These are phyloP conservation scores for Dromaius novaehollandiae DNA, from an alignment of 2,113 vertebrate species.

Conservation along the genomic window DNA sequence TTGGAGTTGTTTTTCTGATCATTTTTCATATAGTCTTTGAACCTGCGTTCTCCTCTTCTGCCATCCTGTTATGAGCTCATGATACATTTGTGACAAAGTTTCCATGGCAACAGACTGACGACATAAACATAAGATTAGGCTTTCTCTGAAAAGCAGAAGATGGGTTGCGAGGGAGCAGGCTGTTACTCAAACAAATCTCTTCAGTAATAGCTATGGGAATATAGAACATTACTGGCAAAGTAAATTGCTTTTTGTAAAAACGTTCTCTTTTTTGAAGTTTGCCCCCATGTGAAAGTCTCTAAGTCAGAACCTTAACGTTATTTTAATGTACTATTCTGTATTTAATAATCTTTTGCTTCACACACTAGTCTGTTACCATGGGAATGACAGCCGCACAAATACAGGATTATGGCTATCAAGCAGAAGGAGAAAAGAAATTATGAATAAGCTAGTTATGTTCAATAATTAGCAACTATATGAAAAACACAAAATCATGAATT, in stretches of 20 bases:
- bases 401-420: conserved; percentile 73
- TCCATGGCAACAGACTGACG: conserved; percentile 76
- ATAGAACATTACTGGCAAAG: conserved; percentile 59
- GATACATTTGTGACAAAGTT: conserved; percentile 63
- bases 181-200: conserved; percentile 68
- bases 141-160: conserved; percentile 65
- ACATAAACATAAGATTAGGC: conserved; percentile 70
- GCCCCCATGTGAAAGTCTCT: conserved; percentile 70
- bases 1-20: background rate
- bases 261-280: conserved; percentile 64
- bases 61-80: conserved; percentile 64
- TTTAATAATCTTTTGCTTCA: conserved; percentile 79
- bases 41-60: conserved; percentile 34
- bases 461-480: conserved; percentile 71
- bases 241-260: conserved; percentile 68
- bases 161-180: conserved; percentile 57
- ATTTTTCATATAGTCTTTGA: background rate
- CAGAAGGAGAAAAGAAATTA: conserved; percentile 72
- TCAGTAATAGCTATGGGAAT: conserved; percentile 66
- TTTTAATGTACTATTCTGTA: conserved; percentile 77
- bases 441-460: conserved; percentile 75
- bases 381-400: conserved; percentile 76
- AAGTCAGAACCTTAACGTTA: conserved; percentile 75
- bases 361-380: conserved; percentile 81
- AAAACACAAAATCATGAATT: conserved; percentile 65